phyloP scores from a whole-genome alignment of 2,113 vertebrate species.

The Spermophilus dauricus region DNA sequence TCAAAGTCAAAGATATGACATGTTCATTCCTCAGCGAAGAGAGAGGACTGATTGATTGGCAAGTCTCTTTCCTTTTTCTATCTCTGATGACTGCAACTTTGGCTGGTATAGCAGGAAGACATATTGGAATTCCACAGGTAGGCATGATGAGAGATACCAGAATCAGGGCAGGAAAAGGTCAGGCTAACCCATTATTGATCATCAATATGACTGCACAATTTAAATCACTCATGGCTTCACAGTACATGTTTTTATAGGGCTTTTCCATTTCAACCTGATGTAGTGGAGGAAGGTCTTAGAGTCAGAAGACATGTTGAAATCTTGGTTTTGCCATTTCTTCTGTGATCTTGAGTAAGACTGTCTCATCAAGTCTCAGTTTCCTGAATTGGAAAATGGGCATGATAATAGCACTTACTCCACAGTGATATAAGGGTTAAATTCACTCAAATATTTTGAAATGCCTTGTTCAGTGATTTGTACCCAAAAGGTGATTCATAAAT shows the following conservation, averaged over 20 bases:
- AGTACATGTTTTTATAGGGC: background rate
- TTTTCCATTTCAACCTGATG: constrained; percentile 19
- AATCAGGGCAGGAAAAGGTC: background rate
- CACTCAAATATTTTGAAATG: background rate
- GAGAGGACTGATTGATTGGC: constrained; percentile 19
- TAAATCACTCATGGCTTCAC: background rate
- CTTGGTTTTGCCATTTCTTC: background rate
- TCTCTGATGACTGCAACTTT: background rate
- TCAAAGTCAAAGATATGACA: constrained; percentile 59
- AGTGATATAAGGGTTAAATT: background rate
- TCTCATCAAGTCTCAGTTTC: background rate
- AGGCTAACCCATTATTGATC: background rate
- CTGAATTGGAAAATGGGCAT: background rate
- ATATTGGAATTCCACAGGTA: background rate
- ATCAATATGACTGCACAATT: background rate
- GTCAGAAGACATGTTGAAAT: background rate
- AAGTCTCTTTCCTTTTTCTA: background rate
- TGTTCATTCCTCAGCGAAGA: background rate
- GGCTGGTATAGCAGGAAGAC: background rate
- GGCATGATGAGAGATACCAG: background rate
- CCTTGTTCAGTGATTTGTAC: background rate
- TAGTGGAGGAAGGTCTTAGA: background rate
- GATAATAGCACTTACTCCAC: background rate
- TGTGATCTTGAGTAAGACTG: background rate
- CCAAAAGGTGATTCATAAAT: background rate